Evolutionary conservation across 2,797 vertebrate species (phyloP), one percentile per base, ranked within the genome.

Genomic region (Gambelia wislizenii): DNA sequence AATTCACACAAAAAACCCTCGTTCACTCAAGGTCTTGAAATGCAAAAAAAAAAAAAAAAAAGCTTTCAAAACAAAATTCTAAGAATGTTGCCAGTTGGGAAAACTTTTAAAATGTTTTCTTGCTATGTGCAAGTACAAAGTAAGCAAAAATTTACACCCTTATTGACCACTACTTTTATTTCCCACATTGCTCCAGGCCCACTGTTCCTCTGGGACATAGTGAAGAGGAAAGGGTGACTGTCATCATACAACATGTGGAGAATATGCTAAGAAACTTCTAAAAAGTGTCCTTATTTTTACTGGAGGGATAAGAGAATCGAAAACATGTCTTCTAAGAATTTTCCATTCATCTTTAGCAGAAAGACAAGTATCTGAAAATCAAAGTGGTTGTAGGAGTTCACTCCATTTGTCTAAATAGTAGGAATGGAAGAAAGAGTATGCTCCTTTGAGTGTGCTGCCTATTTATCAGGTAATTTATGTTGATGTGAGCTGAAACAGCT

Each of bases 381-480:
- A 33, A 64, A 79, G 12, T 6, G 22, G n/a, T 27, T 36, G 84
- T 59, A 88, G 5, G 27, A 42, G 44, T 44, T 78, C 33, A 59
- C 64, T 80, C n/a, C 39, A 89, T 30, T 9, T 76, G 44, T 78
- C 44, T 77, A 5, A 6, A 67, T 76, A 70, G 74, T 74, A 1
- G 5, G 25, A 89, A 88, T 47, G 25, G 42, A 59, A 90, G 25
- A 59, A 64, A 56, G 84, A 69, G 22, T 78, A 59, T 2, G 33
- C 6, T n/a, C 78, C 1, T 6, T 14, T 56, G 18, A 20, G 49
- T 61, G 25, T 54, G 33, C 67, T 76, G 22, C 39, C 14, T 61
- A 91, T 78, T 44, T 74, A 56, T 74, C 30, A 56, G 39, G 30
- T 52, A 77, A 78, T 78, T 36, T 64, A 84, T 78, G 33, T 85